phyloP scores from a whole-genome alignment of 2,797 vertebrate species.

The Etheostoma nigrum region DNA sequence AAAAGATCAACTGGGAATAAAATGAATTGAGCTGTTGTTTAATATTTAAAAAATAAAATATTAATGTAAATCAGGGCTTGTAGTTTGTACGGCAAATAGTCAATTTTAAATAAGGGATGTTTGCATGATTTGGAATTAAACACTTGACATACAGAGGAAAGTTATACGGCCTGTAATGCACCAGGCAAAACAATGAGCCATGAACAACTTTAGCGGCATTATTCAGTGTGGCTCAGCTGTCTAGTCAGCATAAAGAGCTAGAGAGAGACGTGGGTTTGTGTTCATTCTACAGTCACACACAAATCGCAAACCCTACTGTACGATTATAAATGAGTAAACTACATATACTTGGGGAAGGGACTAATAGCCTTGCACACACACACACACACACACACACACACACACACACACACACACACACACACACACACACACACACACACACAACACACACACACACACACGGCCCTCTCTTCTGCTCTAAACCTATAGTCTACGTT shows the following conservation, averaged over 20 bases:
- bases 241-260: constrained; percentile 70
- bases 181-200: constrained; percentile 75
- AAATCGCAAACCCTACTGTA: constrained; percentile 57
- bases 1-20: constrained; percentile 62
- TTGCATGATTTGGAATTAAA: constrained; percentile 64
- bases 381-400: constrained; percentile 4
- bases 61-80: constrained; percentile 37
- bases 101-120: constrained; percentile 56
- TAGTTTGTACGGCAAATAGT: constrained; percentile 36
- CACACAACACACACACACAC: constrained; percentile 32
- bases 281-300: constrained; percentile 60
- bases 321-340: constrained; percentile 67
- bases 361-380: neutral
- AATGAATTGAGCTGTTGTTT: constrained; percentile 55
- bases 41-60: constrained; percentile 61
- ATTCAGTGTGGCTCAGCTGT: constrained; percentile 74
- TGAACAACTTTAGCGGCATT: constrained; percentile 73
- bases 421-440: constrained; percentile 20
- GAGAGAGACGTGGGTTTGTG: constrained; percentile 64
- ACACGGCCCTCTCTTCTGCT: constrained; percentile 34
- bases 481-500: constrained; percentile 28
- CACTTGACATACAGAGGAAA: constrained; percentile 54
- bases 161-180: constrained; percentile 77
- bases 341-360: constrained; percentile 46
- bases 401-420: constrained; percentile 1